phyloP scores from a whole-genome alignment of 2,113 vertebrate genomes.

The Albula glossodonta region DNA sequence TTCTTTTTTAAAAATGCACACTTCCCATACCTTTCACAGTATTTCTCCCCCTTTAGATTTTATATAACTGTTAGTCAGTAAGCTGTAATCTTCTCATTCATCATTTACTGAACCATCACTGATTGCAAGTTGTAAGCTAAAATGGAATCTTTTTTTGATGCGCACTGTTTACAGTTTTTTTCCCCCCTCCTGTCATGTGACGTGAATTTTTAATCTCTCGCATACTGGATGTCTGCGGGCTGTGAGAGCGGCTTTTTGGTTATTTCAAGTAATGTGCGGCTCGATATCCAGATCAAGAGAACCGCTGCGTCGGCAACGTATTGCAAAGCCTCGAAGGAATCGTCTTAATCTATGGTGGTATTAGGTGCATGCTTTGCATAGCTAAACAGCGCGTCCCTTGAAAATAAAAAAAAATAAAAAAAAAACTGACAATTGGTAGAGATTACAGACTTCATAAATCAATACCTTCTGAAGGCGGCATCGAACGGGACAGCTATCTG shows the following conservation, averaged over 20 bases:
- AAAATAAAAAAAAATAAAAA: not conserved
- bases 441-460: conserved; percentile 19
- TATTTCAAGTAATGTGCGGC: not conserved
- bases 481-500: not conserved
- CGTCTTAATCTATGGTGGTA: conserved; percentile 19
- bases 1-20: no score
- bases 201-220: not conserved
- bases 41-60: not conserved
- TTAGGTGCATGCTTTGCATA: conserved; percentile 20
- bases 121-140: not conserved
- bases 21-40: no score
- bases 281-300: conserved; percentile 15
- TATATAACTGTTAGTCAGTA: not conserved
- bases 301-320: not conserved
- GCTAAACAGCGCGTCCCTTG: conserved; percentile 17
- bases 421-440: conserved; percentile 9
- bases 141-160: not conserved
- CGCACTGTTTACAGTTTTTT: not conserved
- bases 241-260: not conserved
- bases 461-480: not conserved
- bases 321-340: conserved; percentile 4
- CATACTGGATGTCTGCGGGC: not conserved
- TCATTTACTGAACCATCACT: not conserved
- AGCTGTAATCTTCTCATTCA: not conserved
- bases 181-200: not conserved